These are phyloP conservation scores for Macrotus californicus DNA, from an alignment of 2,113 vertebrate species.

Conservation along the genomic window DNA sequence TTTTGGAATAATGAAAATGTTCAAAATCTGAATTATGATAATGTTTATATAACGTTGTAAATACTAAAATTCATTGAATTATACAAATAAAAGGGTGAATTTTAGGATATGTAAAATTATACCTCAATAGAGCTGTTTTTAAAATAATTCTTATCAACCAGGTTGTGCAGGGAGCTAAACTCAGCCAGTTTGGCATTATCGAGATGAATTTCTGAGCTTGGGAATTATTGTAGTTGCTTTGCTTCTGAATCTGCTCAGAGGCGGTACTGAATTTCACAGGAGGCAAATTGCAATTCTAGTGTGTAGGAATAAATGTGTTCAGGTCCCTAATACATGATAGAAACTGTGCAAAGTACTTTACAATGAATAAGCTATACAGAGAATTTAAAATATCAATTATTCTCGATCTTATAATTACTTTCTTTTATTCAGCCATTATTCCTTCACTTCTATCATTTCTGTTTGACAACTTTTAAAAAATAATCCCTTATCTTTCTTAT, in stretches of 20 bases:
- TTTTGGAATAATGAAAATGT: not conserved
- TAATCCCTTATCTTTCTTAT: not conserved
- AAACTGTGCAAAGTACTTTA: not conserved
- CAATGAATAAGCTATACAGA: not conserved
- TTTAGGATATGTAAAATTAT: not conserved
- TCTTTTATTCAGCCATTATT: not conserved
- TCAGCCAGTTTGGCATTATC: not conserved
- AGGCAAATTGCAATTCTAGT: not conserved
- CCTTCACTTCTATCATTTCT: not conserved
- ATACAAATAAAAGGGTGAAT: not conserved
- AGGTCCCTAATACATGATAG: not conserved
- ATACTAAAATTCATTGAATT: not conserved
- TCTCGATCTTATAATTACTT: not conserved
- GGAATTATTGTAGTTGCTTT: not conserved
- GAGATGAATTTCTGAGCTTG: not conserved
- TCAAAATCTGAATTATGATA: not conserved
- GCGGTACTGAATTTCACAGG: not conserved
- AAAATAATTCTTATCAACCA: not conserved
- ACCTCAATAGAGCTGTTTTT: not conserved
- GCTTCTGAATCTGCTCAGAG: not conserved
- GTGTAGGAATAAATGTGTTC: not conserved
- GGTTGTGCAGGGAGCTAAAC: fast-evolving
- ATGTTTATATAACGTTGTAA: not conserved
- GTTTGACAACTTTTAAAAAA: slow-evolving; percentile 32
- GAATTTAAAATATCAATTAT: not conserved